Evolutionary conservation across 2,888 invertebrate species (phyloP), one percentile per base, ranked within the genome.

Genomic region (Mamestra brassicae): DNA sequence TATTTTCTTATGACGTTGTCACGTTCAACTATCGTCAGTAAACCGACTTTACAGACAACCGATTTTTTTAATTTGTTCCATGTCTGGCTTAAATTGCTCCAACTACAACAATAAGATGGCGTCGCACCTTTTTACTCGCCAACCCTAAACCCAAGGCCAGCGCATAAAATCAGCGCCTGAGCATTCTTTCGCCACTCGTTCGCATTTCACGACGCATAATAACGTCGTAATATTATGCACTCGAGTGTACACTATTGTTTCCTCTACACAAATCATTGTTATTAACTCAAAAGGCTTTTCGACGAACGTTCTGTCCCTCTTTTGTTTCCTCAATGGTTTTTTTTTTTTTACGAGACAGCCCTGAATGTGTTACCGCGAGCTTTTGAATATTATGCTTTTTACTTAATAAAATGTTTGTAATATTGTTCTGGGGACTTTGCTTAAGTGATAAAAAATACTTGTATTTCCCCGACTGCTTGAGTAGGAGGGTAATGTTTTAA

Each of bases 221-320:
- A 76, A 71, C 84, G 76, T 83, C 79, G 70, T 80, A 80, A 83
- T 87, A 87, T 90, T 88, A 88, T 90, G 90, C 89, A 83, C 75
- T 75, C 52, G 75, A 86, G 90, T 88, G 89, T 80, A 65, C 80
- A 74, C 86, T 87, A 87, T 92, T 90, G 89, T 90, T 89, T 77
- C 75, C 61, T 75, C 83, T 70, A 82, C 70, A 63, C 55, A 70
- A 85, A 74, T 63, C 60, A 42, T 77, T 69, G 26, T 67, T 78
- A 50, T 36, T 76, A 55, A 71, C 71, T 74, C 62, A 70, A 83
- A 77, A 73, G 67, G 57, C 50, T 74, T 78, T 79, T 85, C 72
- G 71, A 74, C 60, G 81, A 72, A 81, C 68, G 55, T 68, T 80
- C 71, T 71, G 81, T 67, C 52, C 52, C 26, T 61, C 66, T 81